These are phyloP conservation scores for Bombus balteatus DNA, from an alignment of 1,140 invertebrate species.

Conservation along the genomic window DNA sequence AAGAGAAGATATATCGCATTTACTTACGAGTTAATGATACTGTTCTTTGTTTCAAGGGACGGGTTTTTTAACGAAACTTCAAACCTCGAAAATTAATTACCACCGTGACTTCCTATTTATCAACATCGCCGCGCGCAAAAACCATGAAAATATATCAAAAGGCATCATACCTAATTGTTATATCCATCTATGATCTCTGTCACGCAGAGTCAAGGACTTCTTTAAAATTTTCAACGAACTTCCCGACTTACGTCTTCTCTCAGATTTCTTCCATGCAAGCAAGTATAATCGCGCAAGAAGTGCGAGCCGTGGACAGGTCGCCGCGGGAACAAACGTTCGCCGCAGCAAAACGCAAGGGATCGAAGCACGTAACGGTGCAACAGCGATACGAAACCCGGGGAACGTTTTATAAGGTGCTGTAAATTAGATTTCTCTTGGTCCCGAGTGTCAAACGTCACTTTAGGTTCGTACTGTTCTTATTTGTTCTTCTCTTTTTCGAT, in stretches of 20 bases:
- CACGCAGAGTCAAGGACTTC: neutral
- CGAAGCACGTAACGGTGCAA: slow-evolving; percentile 61
- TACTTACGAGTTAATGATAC: too few species aligned
- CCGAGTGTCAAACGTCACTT: slow-evolving; percentile 38
- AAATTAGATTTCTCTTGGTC: slow-evolving; percentile 57
- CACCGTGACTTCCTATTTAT: too few species aligned
- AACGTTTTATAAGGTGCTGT: slow-evolving; percentile 36
- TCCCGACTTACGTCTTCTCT: neutral
- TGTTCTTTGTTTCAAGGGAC: too few species aligned
- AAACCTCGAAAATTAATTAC: too few species aligned
- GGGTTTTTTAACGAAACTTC: too few species aligned
- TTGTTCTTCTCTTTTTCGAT: neutral
- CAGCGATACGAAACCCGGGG: neutral
- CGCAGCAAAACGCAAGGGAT: slow-evolving; percentile 52
- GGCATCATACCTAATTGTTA: neutral
- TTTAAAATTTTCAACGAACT: neutral
- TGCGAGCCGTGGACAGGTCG: neutral
- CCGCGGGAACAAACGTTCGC: slow-evolving; percentile 57
- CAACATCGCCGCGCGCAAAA: neutral
- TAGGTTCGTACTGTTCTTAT: slow-evolving; percentile 25
- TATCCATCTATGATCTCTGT: neutral
- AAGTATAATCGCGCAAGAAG: slow-evolving; percentile 15
- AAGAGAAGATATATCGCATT: too few species aligned
- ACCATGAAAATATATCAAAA: neutral
- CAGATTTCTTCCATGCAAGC: neutral